Evolutionary conservation across 1,140 invertebrate genomes (phyloP), one percentile per base, ranked within the genome.

Genomic region (Nephila pilipes): DNA sequence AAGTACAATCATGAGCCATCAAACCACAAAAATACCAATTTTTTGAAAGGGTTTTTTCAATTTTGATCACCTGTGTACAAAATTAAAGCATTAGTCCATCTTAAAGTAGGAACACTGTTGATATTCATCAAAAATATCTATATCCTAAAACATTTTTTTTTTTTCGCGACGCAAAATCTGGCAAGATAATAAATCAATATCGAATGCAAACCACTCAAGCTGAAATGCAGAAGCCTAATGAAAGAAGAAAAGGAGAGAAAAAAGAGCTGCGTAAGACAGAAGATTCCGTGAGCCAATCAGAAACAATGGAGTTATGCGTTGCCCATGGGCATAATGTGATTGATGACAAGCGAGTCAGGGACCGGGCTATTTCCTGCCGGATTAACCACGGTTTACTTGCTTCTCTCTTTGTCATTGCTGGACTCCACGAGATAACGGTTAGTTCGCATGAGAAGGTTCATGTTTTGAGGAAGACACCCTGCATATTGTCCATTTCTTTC

Each of bases 301-400:
- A 79, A 90, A 90, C 88, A 90, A 90, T 90, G 55, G 88, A 58
- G 36, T 90, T 80, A 60, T 80, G 88, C 88, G 79, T 54, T 8
- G 89, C 63, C 55, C 88, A 20, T 29, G 65, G 55, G 65, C 63
- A 25, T 80, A 90, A 90, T 60, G 89, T 83, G 89, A 91, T 91
- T 81, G 89, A 91, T 91, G 89, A 83, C n/a, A 54, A 25, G 80
- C 32, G 79, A 83, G 88, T 32, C n/a, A 38, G 29, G 57, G 75
- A 60, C 54, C 69, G 25, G 58, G 89, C 36, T 60, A 83, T 91
- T 81, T 83, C 55, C 79, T 81, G 54, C 57, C 36, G 79, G 69
- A 83, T 83, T 83, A 91, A 36, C 32, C 89, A 83, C 79, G 89
- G 29, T 75, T 75, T 75, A 75, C 32, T 75, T 32, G 32, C 25